Evolutionary conservation across 1,140 invertebrate species (phyloP), one percentile per base, ranked within the genome.

Genomic region (Atta colombica): DNA sequence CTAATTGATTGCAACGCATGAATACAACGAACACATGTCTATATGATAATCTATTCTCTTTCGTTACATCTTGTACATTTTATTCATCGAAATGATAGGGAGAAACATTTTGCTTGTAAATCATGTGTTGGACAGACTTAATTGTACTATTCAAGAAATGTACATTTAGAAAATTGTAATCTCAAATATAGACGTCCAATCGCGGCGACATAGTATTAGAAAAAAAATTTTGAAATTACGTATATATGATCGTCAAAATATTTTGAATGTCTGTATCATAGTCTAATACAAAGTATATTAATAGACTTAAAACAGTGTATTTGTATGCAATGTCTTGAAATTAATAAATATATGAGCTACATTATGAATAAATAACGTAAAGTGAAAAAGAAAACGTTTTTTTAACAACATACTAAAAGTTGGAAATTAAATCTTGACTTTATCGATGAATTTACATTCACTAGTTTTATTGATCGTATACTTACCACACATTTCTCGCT

Each of bases 401-500:
- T 84, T 74, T 18, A 31, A 25, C 14, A 51, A 21, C 1, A 18
- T 45, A 55, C 39, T 35, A 21, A 78, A 39, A 80, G 6, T 53
- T 65, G 16, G n/a, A 78, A 51, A 35, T 66, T 8, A 39, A 39
- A 16, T 53, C 1, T 31, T 18, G n/a, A 4, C 28, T 55, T 78
- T 71, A 21, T 12, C 25, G 18, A 25, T 2, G n/a, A 55, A 80
- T 31, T 66, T 86, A 31, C 31, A 7, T 66, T 51, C 16, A 35
- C 16, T 55, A 60, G 61, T 31, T 77, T 69, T 58, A 31, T 77
- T 53, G 0, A 45, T 86, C 55, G 35, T 82, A 82, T 92, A 96
- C 95, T 96, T 95, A 98, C 97, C 96, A 95, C 98, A 98, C 71
- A 96, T 97, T 63, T 96, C 96, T 88, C 98, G 96, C 89, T 97